Evolutionary conservation across 1,140 invertebrate species (phyloP), one percentile per base, ranked within the genome.

Genomic region (Ylistrum balloti): DNA sequence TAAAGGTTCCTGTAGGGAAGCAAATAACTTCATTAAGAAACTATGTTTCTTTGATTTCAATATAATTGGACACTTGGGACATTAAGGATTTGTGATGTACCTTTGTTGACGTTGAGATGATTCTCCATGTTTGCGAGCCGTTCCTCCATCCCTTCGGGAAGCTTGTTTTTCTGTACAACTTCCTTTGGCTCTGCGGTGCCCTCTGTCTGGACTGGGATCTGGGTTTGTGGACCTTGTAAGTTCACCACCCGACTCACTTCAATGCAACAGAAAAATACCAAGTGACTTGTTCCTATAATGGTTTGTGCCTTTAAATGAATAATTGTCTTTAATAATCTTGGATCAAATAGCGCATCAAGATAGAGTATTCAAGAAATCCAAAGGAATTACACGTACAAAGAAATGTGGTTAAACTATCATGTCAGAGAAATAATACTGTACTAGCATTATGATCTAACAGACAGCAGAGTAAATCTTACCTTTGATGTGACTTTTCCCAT

Each of bases 401-500:
- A 33, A 33, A 33, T 35, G n/a, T 87, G n/a, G 32, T 32, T 87
- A 3, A 10, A 28, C 10, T 22, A 22, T 91, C 74, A 89, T 74
- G 32, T 85, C 22, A n/a, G 3, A 7, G 32, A 33, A 28, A 28
- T n/a, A n/a, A n/a, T n/a, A n/a, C n/a, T n/a, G n/a, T n/a, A n/a
- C n/a, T n/a, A n/a, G n/a, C n/a, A n/a, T n/a, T n/a, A n/a, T n/a
- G n/a, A n/a, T n/a, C n/a, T n/a, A n/a, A n/a, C n/a, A n/a, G 32
- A 9, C 17, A 85, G 32, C 9, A n/a, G 88, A 91, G 34, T 92
- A 85, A 90, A n/a, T 45, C 92, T 95, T 96, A 97, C 97, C 97
- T 97, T 97, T 97, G 32, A 98, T 96, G 95, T 97, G 97, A 94
- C 97, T 97, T 96, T 97, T 98, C 0, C 97, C 97, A 94, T 97